phyloP scores from a whole-genome alignment of 2,113 vertebrate genomes.

The Argyrosomus japonicus region DNA sequence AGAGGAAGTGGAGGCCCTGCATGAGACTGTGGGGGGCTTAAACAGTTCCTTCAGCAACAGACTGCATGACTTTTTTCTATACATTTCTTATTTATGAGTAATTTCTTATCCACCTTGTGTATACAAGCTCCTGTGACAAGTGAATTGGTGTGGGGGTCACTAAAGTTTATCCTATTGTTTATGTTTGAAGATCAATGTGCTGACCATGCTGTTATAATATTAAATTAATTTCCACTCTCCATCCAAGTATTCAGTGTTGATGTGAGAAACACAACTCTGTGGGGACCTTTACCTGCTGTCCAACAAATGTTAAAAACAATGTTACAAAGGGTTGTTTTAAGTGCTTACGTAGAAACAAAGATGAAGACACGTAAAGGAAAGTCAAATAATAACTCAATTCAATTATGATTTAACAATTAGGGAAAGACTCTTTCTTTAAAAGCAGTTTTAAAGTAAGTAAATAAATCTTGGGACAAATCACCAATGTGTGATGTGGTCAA shows the following conservation, averaged over 20 bases:
- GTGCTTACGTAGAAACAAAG: not conserved
- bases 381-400: not conserved
- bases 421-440: not conserved
- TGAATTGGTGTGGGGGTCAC: too few relatives aligned
- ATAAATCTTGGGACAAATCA: not conserved
- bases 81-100: too few relatives aligned
- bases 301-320: not conserved
- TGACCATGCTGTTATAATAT: not conserved
- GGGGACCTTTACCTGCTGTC: not conserved
- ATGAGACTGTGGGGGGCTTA: too few relatives aligned
- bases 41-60: too few relatives aligned
- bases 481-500: not conserved
- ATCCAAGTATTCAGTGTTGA: too few relatives aligned
- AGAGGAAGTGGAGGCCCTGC: too few relatives aligned
- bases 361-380: not conserved
- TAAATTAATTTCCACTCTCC: too few relatives aligned
- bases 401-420: not conserved
- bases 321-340: not conserved
- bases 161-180: too few relatives aligned
- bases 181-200: not conserved
- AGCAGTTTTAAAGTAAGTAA: not conserved
- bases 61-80: too few relatives aligned
- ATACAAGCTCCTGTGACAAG: too few relatives aligned
- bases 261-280: too few relatives aligned
- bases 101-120: too few relatives aligned